These are phyloP conservation scores for Coccyzus lansbergi DNA, from an alignment of 2,797 vertebrate species.

Conservation along the genomic window DNA sequence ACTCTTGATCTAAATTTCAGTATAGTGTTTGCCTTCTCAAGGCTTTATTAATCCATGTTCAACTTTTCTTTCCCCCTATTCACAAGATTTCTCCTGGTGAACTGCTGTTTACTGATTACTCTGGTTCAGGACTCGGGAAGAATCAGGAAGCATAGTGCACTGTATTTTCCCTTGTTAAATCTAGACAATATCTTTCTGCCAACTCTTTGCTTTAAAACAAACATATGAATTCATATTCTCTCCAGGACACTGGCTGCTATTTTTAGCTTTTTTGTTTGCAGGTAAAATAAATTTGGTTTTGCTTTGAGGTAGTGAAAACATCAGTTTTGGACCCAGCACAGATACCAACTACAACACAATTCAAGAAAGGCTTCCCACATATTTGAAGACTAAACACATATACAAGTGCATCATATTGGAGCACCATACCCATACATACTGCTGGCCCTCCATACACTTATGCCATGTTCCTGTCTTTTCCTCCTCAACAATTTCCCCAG, in stretches of 20 bases:
- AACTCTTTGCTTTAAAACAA: background rate
- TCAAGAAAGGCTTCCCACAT: background rate
- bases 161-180: background rate
- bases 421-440: background rate
- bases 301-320: background rate
- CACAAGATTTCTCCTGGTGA: background rate
- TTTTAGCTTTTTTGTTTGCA: background rate
- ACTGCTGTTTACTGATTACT: background rate
- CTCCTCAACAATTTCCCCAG: background rate
- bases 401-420: accelerated
- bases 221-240: background rate
- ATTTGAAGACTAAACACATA: background rate
- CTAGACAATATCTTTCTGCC: background rate
- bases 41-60: background rate
- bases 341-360: background rate
- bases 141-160: background rate
- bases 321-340: background rate
- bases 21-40: background rate
- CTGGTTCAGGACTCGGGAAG: background rate
- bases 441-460: background rate
- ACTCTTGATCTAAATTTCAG: background rate
- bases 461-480: background rate
- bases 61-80: background rate
- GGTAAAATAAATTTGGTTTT: background rate
- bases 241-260: background rate